phyloP scores from a whole-genome alignment of 2,113 vertebrate species.

The Dasypus novemcinctus region DNA sequence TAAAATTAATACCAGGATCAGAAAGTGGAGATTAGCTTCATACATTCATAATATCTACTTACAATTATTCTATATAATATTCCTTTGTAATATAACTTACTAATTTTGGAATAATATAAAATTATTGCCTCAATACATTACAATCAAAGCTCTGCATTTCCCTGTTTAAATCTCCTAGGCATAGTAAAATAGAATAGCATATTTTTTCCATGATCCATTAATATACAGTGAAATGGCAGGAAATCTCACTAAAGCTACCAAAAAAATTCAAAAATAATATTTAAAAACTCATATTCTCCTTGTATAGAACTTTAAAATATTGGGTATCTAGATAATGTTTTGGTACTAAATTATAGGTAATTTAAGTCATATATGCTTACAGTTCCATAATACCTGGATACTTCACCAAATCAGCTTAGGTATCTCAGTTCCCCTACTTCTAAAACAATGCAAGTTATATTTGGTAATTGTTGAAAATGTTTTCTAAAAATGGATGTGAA shows the following conservation, averaged over 20 bases:
- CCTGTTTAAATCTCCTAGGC: neutral
- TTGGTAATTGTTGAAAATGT: neutral
- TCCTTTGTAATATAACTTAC: neutral
- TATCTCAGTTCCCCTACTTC: neutral
- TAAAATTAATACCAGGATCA: neutral
- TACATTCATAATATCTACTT: neutral
- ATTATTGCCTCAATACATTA: neutral
- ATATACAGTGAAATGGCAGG: slow-evolving; percentile 18
- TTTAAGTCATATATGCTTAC: neutral
- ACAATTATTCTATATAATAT: neutral
- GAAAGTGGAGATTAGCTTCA: neutral
- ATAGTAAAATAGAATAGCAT: neutral
- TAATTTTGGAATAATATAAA: neutral
- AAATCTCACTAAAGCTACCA: neutral
- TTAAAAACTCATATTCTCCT: neutral
- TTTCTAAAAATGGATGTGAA: neutral
- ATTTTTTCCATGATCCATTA: neutral
- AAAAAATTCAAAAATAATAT: neutral
- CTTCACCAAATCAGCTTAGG: neutral
- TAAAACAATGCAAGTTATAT: neutral
- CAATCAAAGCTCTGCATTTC: neutral
- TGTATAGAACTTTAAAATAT: neutral
- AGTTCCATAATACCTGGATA: neutral
- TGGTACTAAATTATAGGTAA: neutral
- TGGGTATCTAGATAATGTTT: neutral